phyloP scores from a whole-genome alignment of 2,888 invertebrate species.

The Eurois occulta region DNA sequence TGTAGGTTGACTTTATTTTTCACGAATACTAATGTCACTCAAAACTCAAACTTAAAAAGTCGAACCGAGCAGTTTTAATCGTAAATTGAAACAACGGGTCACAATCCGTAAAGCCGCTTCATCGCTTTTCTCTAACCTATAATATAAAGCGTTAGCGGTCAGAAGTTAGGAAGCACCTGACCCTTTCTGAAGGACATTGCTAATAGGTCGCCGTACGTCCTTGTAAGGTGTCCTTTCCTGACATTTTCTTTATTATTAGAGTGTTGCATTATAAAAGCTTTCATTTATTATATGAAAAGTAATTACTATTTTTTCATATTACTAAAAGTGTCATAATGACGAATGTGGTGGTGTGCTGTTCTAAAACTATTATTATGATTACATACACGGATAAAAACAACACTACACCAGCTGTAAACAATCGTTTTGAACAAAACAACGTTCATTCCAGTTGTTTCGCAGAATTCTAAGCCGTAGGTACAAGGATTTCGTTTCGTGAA shows the following conservation, averaged over 20 bases:
- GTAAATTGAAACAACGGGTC: background rate
- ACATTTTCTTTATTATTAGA: slow-evolving; percentile 35
- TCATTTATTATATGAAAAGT: background rate
- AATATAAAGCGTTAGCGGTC: slow-evolving; percentile 44
- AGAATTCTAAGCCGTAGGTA: background rate
- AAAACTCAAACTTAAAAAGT: background rate
- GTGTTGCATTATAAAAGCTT: slow-evolving; percentile 27
- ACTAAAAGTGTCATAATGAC: background rate
- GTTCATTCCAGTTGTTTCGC: background rate
- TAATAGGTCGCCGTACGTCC: slow-evolving; percentile 46
- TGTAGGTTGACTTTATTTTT: background rate
- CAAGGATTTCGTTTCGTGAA: slow-evolving; percentile 15
- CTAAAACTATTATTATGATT: background rate
- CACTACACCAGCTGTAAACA: background rate
- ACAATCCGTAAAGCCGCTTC: slow-evolving; percentile 23
- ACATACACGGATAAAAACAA: too few relatives aligned
- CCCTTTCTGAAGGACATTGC: slow-evolving; percentile 57
- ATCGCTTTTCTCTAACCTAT: slow-evolving; percentile 42
- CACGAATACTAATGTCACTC: background rate
- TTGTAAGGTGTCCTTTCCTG: slow-evolving; percentile 14
- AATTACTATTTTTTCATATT: background rate
- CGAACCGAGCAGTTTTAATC: background rate
- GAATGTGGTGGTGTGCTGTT: background rate
- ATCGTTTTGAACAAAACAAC: slow-evolving; percentile 10
- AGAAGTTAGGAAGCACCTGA: slow-evolving; percentile 54